Percentiles rank a stretch among this genome's conserved stretches.
Conservation (phyloP, 2,797 vertebrate species). For the Bradypus variegatus region DNA sequence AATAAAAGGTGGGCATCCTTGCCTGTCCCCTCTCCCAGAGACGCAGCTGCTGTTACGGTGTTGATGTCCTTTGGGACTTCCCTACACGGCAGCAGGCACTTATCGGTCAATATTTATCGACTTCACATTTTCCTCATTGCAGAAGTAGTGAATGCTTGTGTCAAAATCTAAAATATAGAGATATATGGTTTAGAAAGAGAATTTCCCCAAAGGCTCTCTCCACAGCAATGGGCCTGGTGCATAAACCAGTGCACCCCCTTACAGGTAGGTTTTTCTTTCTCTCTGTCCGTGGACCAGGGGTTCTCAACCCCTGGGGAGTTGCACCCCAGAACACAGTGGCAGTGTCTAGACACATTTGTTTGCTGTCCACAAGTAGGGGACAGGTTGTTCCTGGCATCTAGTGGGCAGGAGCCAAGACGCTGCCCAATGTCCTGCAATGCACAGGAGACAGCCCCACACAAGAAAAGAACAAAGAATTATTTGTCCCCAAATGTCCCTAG, state of each 20-base stretch:
- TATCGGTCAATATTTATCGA: neutral
- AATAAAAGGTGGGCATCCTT: neutral
- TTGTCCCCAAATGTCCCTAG: rapidly evolving
- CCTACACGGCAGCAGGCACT: neutral
- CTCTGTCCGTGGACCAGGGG: neutral
- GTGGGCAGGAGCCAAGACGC: neutral
- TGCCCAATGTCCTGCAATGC: rapidly evolving
- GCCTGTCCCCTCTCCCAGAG: neutral
- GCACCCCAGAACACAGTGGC: too few species aligned
- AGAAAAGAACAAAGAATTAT: neutral
- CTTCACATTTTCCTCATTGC: neutral
- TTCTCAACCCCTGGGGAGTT: neutral
- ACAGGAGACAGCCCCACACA: rapidly evolving
- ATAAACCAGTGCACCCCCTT: neutral
- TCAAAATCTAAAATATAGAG: neutral
- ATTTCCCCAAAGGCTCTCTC: too few species aligned
- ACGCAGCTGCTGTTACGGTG: too few species aligned
- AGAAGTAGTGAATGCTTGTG: neutral
- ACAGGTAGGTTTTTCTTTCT: neutral
- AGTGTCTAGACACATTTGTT: neutral
- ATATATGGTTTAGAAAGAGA: neutral
- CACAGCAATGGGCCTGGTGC: neutral
- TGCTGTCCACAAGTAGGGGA: neutral
- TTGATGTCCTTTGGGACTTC: neutral
- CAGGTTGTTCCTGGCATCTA: neutral